Percentiles rank a stretch among this genome's conserved stretches.
These are phyloP conservation scores for Cydia splendana DNA, from an alignment of 1,140 invertebrate species.

Conservation along the genomic window DNA sequence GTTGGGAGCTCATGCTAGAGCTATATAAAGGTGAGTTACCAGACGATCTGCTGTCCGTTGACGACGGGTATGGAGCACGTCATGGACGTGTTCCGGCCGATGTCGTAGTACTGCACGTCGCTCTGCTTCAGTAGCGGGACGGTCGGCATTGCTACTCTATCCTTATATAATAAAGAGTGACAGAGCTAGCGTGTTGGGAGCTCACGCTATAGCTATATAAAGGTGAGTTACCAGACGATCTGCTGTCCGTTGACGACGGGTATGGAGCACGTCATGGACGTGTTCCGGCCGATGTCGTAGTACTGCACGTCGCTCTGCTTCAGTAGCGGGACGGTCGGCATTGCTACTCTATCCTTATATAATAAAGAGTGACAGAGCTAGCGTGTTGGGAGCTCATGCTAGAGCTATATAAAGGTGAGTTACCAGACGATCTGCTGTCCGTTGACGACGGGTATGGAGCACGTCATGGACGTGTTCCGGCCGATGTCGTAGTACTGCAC, in stretches of 20 bases:
- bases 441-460: neutral
- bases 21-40: no score
- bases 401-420: no score
- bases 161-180: no score
- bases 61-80: neutral
- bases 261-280: neutral
- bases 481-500: neutral
- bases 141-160: no score
- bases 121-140: no score
- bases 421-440: neutral
- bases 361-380: no score
- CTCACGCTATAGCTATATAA: no score
- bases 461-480: neutral
- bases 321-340: no score
- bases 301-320: neutral
- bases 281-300: neutral
- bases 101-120: neutral
- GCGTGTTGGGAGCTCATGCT: no score
- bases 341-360: neutral
- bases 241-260: neutral
- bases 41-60: neutral
- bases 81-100: neutral
- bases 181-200: no score
- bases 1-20: no score
- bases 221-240: no score